phyloP scores from a whole-genome alignment of 2,888 invertebrate species.

The Sesamia inferens region DNA sequence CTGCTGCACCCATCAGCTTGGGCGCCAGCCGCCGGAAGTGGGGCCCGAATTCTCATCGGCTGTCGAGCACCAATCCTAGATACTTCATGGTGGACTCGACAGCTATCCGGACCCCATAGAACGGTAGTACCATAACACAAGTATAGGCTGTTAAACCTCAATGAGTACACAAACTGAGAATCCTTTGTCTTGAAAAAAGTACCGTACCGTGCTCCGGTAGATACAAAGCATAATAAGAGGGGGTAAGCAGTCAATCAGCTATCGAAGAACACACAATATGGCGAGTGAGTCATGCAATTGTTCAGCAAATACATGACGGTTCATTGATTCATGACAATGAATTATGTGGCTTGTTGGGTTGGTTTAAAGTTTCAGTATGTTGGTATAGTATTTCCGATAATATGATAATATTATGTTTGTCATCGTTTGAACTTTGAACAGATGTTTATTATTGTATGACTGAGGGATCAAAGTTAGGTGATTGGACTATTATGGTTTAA shows the following conservation, averaged over 20 bases:
- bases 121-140: background rate
- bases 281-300: slow-evolving; percentile 50
- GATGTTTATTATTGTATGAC: slow-evolving; percentile 23
- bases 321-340: slow-evolving; percentile 43
- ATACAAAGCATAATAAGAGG: slow-evolving; percentile 17
- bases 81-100: too few relatives aligned
- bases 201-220: slow-evolving; percentile 18
- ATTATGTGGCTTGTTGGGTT: slow-evolving; percentile 11
- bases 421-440: slow-evolving; percentile 35
- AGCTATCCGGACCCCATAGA: too few relatives aligned
- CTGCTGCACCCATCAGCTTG: too few relatives aligned
- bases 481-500: background rate
- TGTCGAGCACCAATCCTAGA: too few relatives aligned
- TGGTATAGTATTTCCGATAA: slow-evolving; percentile 7
- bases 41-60: too few relatives aligned
- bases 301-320: slow-evolving; percentile 45
- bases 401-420: slow-evolving; percentile 29
- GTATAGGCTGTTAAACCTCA: background rate
- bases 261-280: slow-evolving; percentile 43
- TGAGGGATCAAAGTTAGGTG: slow-evolving; percentile 5
- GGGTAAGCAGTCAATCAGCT: slow-evolving; percentile 32
- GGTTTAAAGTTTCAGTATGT: slow-evolving; percentile 24
- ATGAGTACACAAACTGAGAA: slow-evolving; percentile 13
- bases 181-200: slow-evolving; percentile 41
- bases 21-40: too few relatives aligned